Base-by-base conservation (phyloP, 2,888 invertebrate genomes). In the Tachystola acroxantha region DNA sequence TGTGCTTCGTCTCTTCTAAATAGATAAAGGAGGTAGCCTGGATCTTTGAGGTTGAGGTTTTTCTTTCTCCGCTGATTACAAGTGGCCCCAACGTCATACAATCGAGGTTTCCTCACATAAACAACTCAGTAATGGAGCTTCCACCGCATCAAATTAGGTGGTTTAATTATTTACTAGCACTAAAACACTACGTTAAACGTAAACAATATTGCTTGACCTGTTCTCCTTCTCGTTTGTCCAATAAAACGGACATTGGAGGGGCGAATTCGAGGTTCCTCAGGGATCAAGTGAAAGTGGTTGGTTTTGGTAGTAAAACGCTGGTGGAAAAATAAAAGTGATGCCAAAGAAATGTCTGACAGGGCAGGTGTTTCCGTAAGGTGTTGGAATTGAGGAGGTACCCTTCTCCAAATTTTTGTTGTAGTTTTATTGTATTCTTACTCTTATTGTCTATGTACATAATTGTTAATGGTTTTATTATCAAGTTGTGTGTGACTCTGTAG, bases 161-260 rank as follows among this genome's bases (percentile, higher is more conserved):
- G 65, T 77, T 72, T 78, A 79, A 80, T 82, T 84, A 82, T 86
- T 84, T 82, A 84, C 81, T 75, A 72, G 73, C 71, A 78, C 66
- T 86, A 81, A 84, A 85, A 78, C 75, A 53, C 64, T 63, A 64
- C 64, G 70, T 67, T 72, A 71, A 70, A 66, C 58, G 48, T 55
- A 58, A 55, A 61, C 72, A 72, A 53, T 43, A 46, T 57, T 69
- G 53, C 50, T 42, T 64, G 80, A 76, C 60, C 78, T 68, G 54
- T 66, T 63, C 61, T 57, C 46, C 53, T 57, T 46, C 45, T 50
- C 45, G 27, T 42, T 39, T 46, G 36, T 29, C 45, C 40, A 50
- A 51, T 45, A 43, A 56, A 53, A 51, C 33, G 32, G 25, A 11
- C 24, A 32, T 27, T 39, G 14, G 39, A 46, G 46, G 57, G 50